Evolutionary conservation across 2,797 vertebrate species (phyloP), one percentile per base, ranked within the genome.

Genomic region (Triplophysa bombifrons): DNA sequence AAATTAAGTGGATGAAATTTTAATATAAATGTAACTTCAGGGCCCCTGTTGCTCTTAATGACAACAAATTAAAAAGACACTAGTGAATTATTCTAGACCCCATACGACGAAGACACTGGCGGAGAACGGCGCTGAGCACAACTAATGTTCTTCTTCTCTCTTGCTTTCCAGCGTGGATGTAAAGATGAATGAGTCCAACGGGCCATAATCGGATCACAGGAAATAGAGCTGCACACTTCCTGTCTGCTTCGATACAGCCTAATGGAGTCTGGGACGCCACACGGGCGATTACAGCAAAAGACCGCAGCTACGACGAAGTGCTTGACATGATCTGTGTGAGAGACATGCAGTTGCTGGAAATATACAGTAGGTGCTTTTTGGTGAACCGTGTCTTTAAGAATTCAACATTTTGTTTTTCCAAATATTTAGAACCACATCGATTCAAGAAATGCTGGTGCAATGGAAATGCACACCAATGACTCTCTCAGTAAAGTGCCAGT

Each of bases 181-280:
- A 53, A 17, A 48, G 48, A 76, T 46, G n/a, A 74, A 81, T 48
- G 38, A 80, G 56, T 30, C 17, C 27, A 80, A 38, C n/a, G 22
- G 3, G 70, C 74, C 60, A 44, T 82, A 84, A 86, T 86, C 50
- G 58, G 60, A 83, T 84, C 80, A 83, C 17, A 80, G 25, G 66
- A 44, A 77, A 68, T 30, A 56, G 38, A 55, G 46, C 63, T 46
- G 65, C 38, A n/a, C 60, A 63, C 74, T 75, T 82, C 63, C 77
- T 78, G 65, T 74, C 77, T 66, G 72, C 78, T 50, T 72, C 19
- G 63, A 77, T 55, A 46, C n/a, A 69, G 46, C n/a, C 30, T 82
- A 78, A 83, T 82, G 77, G 61, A 81, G 61, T 51, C 55, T 53
- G 25, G 55, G 66, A 25, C 51, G 44, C 44, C 27, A 64, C 60